Evolutionary conservation across 2,888 invertebrate genomes (phyloP).

Genomic region (Ectobius pallidus): DNA sequence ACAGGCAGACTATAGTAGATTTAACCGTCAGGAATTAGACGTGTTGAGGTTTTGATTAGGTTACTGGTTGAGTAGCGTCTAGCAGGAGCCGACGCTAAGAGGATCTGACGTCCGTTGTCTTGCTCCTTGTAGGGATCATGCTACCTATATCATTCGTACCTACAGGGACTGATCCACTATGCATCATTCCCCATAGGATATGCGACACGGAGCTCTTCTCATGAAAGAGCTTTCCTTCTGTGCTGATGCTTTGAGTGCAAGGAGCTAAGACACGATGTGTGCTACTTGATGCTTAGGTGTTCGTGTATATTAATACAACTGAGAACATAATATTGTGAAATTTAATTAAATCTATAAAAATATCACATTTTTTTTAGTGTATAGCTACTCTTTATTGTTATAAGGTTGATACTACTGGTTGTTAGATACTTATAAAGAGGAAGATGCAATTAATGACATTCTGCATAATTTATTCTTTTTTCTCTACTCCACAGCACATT

Average conservation of each 20-base stretch:
- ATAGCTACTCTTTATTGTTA: too few species aligned
- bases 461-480: too few species aligned
- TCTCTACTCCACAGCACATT: too few species aligned
- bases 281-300: background rate
- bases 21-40: constrained; percentile 11
- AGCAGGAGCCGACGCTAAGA: background rate
- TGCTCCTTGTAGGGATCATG: background rate
- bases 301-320: too few species aligned
- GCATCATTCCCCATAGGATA: background rate
- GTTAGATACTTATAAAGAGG: too few species aligned
- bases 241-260: background rate
- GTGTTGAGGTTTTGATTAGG: constrained; percentile 1
- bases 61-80: background rate
- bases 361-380: too few species aligned
- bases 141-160: background rate
- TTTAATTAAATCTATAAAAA: too few species aligned
- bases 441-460: too few species aligned
- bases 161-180: background rate
- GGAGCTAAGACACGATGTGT: background rate
- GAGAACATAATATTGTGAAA: too few species aligned
- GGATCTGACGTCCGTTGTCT: background rate
- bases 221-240: too few species aligned
- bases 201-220: too few species aligned
- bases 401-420: too few species aligned
- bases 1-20: background rate